Evolutionary conservation across 2,113 vertebrate genomes (phyloP).

Genomic region (Rhinolophus ferrumequinum): DNA sequence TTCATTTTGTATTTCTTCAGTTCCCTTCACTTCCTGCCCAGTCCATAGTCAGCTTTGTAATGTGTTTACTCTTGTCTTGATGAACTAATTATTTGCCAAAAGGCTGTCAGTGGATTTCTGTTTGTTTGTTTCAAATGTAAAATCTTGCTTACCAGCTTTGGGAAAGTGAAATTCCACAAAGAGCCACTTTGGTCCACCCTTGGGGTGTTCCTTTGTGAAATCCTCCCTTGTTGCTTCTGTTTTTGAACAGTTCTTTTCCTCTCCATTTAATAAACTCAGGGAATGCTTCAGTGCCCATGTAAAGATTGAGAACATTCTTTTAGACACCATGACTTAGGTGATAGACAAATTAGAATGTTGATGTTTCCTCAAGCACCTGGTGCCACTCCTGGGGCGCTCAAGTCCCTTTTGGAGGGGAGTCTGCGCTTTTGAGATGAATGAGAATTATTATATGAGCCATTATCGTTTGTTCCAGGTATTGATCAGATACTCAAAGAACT

Average conservation of each 20-base stretch:
- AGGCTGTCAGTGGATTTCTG: not conserved
- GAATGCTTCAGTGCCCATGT: not conserved
- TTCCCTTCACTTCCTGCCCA: not conserved
- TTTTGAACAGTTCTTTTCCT: not conserved
- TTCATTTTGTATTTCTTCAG: not conserved
- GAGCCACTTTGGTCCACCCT: not conserved
- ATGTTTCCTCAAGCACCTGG: not conserved
- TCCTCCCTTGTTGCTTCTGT: not conserved
- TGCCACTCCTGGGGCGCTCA: accelerated
- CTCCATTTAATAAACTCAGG: slow-evolving; percentile 20
- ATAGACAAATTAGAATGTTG: not conserved
- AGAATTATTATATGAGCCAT: not conserved
- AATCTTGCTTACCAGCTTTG: not conserved
- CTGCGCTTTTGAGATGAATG: not conserved
- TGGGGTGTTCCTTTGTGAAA: not conserved
- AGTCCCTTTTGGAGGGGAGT: not conserved
- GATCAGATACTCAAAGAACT: not conserved
- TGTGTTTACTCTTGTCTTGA: slow-evolving; percentile 15
- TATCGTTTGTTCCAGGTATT: not conserved
- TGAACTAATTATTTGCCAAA: slow-evolving; percentile 32
- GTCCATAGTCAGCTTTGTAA: not conserved
- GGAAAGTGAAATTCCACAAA: not conserved
- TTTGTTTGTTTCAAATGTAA: not conserved
- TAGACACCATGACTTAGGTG: not conserved
- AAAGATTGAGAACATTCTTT: not conserved